Evolutionary conservation across 1,140 invertebrate genomes (phyloP), one percentile per base, ranked within the genome.

Genomic region (Drosophila setifemur): DNA sequence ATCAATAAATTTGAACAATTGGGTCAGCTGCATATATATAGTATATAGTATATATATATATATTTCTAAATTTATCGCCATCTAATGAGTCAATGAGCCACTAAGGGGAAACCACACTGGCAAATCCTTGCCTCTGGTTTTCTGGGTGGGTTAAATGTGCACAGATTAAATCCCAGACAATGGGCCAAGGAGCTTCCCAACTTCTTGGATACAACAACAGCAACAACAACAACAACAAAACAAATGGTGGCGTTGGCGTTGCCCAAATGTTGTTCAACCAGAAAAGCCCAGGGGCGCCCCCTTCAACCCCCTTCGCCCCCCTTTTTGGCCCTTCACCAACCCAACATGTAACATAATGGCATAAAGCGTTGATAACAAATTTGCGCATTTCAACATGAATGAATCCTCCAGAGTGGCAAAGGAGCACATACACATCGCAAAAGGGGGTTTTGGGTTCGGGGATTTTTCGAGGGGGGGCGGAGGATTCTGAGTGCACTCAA

Each of bases 321-420:
- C n/a, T n/a, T n/a, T n/a, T n/a, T n/a, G n/a, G n/a, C n/a, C n/a
- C n/a, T 43, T 78, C 61, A 47, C 31, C 21, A 31, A 72, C 50
- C n/a, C 77, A 68, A 54, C 73, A 73, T 60, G 57, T 63, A 88
- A 82, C 86, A 88, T 88, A 87, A 87, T 87, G 82, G 73, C 83
- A 87, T 87, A 85, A 88, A 88, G 85, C 85, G 85, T 86, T 85
- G 81, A 88, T 88, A 88, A 88, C 78, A 88, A 88, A 88, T 88
- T 88, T 83, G 85, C 74, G 74, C 85, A 88, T 88, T 88, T 88
- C 85, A 88, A 88, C 85, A 85, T 88, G 85, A 88, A 83, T 88
- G 85, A 88, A 88, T 88, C 68, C 85, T 88, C 85, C 48, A 77
- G 78, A 76, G 74, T 52, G 69, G 63, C 49, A 58, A n/a, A 23